Evolutionary conservation across 2,113 vertebrate genomes (phyloP), one percentile per base, ranked within the genome.

Genomic region (Cynocephalus volans): DNA sequence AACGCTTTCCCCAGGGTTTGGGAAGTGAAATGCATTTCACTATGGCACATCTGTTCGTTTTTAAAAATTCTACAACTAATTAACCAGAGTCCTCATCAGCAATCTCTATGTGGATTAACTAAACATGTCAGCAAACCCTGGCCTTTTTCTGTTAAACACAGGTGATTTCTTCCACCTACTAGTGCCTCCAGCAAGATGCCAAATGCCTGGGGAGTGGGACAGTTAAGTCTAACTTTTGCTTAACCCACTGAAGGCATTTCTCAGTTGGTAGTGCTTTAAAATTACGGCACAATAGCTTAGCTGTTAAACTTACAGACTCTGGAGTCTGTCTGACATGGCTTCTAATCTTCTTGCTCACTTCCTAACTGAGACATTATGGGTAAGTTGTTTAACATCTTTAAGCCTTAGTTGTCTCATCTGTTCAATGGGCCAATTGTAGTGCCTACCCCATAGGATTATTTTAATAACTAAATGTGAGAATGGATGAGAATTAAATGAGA

Each of bases 41-140:
- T 50, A 76, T 5, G 72, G 84, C 80, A 82, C 96, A 97, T 84
- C 95, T 97, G 97, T 93, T 97, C 23, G 1, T 84, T 94, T 95
- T 93, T 87, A 0, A 69, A 95, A 93, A 92, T 95, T 93, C 93
- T 76, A 76, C 67, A 95, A 96, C 95, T 92, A 96, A 97, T 97
- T 97, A 97, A 88, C 96, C 91, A 96, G 96, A 91, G 72, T 95
- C 64, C 93, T 92, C 92, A 88, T 86, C 93, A 93, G 87, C 87
- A 26, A 45, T 69, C 86, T 95, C 92, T 89, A 33, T 17, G 92
- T 58, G 80, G 87, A 95, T 88, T 97, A 85, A 92, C 97, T 73
- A 91, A 97, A 77, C 76, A 45, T 77, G 88, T 92, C 90, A 82
- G 95, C 80, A 94, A 93, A 52, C 80, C 79, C 81, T 70, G 70